phyloP scores from a whole-genome alignment of 2,113 vertebrate species.

The Chaetura pelagica region DNA sequence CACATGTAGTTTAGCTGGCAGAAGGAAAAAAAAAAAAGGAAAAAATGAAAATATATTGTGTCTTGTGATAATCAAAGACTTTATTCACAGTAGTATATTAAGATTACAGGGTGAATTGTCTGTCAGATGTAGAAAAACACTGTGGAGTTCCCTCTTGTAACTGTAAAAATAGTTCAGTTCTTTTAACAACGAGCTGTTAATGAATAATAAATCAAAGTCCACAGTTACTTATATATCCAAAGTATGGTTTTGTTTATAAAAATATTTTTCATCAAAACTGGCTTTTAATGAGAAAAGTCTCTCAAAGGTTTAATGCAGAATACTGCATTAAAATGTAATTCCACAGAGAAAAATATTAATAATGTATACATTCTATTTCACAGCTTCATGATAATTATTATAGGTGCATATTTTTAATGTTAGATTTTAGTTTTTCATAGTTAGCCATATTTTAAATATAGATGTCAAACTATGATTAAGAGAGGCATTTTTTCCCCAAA shows the following conservation, averaged over 20 bases:
- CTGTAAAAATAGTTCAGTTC: not conserved
- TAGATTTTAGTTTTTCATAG: slow-evolving; percentile 10
- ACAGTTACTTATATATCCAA: not conserved
- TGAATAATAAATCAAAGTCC: not conserved
- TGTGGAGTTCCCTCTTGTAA: not conserved
- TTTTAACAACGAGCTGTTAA: not conserved
- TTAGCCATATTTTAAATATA: slow-evolving; percentile 41
- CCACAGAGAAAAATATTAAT: not conserved
- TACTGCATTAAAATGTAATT: not conserved
- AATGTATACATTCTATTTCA: not conserved
- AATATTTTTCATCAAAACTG: not conserved
- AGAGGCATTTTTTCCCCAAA: slow-evolving; percentile 35
- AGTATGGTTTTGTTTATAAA: not conserved
- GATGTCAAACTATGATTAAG: slow-evolving; percentile 65
- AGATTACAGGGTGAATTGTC: not conserved
- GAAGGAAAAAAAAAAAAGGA: not conserved
- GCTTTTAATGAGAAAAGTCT: not conserved
- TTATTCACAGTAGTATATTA: not conserved
- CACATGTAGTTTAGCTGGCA: not conserved
- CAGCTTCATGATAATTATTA: not conserved
- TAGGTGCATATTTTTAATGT: not conserved
- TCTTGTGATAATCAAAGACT: not conserved
- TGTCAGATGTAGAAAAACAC: not conserved
- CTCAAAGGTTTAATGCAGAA: not conserved
- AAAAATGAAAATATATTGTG: not conserved